phyloP scores from a whole-genome alignment of 2,797 vertebrate genomes.

The Uromys caudimaculatus region DNA sequence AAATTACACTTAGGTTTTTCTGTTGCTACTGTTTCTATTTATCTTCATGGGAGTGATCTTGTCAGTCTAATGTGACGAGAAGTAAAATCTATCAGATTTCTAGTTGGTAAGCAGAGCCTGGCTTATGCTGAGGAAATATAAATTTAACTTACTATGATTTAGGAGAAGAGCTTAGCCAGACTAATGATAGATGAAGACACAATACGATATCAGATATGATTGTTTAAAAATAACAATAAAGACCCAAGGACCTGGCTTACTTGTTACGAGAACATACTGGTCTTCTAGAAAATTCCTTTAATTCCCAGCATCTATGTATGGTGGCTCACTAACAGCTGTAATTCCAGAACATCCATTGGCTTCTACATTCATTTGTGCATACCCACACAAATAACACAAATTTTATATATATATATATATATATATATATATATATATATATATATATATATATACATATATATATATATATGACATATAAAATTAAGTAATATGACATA shows the following conservation, averaged over 20 bases:
- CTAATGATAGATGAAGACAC: not conserved
- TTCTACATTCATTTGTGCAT: not conserved
- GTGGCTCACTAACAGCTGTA: not conserved
- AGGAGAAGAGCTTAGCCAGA: not conserved
- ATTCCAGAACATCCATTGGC: not conserved
- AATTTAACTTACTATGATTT: constrained; percentile 3
- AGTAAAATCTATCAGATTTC: constrained; percentile 23
- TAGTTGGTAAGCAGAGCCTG: constrained; percentile 1
- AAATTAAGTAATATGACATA: not conserved
- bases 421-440: too few species aligned
- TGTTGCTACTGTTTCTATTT: constrained; percentile 6
- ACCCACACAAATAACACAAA: not conserved
- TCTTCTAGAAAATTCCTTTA: not conserved
- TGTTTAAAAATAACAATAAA: not conserved
- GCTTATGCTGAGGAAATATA: not conserved
- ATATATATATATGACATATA: not conserved
- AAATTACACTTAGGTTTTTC: constrained; percentile 4
- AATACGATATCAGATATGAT: not conserved
- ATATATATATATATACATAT: not conserved
- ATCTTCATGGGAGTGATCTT: constrained; percentile 21
- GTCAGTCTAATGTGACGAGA: constrained; percentile 31
- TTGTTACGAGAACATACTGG: not conserved
- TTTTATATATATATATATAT: too few species aligned
- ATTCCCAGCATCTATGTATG: not conserved
- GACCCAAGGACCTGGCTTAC: not conserved